These are phyloP conservation scores for Tipula unca DNA, from an alignment of 2,888 invertebrate species.

Conservation along the genomic window DNA sequence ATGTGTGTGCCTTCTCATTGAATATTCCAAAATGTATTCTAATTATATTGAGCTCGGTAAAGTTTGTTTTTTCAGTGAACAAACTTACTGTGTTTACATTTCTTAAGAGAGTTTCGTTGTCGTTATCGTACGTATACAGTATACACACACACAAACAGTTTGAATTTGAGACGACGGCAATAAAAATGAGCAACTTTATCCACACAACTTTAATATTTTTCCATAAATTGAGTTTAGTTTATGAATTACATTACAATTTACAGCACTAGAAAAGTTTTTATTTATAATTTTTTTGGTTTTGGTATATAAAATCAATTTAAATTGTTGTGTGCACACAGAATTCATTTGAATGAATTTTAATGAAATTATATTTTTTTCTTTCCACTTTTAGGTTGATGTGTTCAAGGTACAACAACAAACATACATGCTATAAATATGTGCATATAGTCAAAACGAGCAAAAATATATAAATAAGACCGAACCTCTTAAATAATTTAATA, in stretches of 20 bases:
- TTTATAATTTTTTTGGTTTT: neutral
- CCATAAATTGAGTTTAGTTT: conserved; percentile 8
- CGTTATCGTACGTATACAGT: neutral
- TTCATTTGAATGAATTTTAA: neutral
- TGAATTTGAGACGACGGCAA: neutral
- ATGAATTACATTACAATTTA: conserved; percentile 14
- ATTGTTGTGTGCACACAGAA: neutral
- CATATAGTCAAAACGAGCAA: neutral
- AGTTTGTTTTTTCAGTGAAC: neutral
- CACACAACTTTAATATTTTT: neutral
- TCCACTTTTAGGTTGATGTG: neutral
- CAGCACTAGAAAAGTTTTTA: neutral
- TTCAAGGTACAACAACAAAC: neutral
- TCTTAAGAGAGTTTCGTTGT: neutral
- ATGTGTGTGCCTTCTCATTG: neutral
- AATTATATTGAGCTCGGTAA: neutral
- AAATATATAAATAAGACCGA: neutral
- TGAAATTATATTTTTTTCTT: conserved; percentile 2
- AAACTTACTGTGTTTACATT: neutral
- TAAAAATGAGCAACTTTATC: neutral
- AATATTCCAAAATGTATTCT: neutral
- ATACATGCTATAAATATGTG: neutral
- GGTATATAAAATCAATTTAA: neutral
- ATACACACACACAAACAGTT: too few species aligned
- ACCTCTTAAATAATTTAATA: neutral